Evolutionary conservation across 2,888 invertebrate genomes (phyloP).

Genomic region (Ariolimax columbianus): DNA sequence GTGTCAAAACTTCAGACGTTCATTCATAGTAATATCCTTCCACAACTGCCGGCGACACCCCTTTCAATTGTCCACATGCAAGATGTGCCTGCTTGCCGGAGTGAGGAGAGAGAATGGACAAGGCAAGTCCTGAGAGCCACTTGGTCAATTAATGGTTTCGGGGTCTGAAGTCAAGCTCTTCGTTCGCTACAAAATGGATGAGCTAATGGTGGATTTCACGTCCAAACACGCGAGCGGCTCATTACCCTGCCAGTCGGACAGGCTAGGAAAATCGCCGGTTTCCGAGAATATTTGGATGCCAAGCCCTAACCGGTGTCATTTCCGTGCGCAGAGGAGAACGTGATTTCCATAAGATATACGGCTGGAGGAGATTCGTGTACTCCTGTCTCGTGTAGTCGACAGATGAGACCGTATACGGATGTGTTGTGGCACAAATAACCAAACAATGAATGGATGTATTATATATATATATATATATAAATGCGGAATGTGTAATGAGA

Average conservation of each 20-base stretch:
- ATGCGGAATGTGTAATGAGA: too few relatives aligned
- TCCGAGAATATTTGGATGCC: constrained; percentile 1
- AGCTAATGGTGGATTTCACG: constrained; percentile 22
- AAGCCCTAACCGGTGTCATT: neutral
- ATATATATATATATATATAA: too few relatives aligned
- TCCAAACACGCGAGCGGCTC: constrained; percentile 23
- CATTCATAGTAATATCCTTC: neutral
- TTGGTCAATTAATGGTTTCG: constrained; percentile 36
- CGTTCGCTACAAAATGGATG: constrained; percentile 29
- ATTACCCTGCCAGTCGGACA: neutral
- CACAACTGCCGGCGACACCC: neutral
- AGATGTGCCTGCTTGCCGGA: constrained; percentile 4
- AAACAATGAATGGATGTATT: too few relatives aligned
- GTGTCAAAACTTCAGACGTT: neutral
- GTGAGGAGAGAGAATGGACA: constrained; percentile 29
- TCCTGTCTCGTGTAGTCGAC: too few relatives aligned
- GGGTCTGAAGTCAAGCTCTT: constrained; percentile 19
- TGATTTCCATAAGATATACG: neutral
- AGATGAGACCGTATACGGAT: too few relatives aligned
- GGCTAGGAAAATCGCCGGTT: neutral
- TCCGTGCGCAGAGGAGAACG: neutral
- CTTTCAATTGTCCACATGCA: neutral
- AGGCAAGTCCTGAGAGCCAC: constrained; percentile 23
- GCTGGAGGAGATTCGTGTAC: too few relatives aligned
- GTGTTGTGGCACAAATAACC: too few relatives aligned